A percentile compares a stretch with the other conserved stretches of the same genome.
Evolutionary conservation across 2,113 vertebrate genomes (phyloP).

Genomic region (Reinhardtius hippoglossoides): DNA sequence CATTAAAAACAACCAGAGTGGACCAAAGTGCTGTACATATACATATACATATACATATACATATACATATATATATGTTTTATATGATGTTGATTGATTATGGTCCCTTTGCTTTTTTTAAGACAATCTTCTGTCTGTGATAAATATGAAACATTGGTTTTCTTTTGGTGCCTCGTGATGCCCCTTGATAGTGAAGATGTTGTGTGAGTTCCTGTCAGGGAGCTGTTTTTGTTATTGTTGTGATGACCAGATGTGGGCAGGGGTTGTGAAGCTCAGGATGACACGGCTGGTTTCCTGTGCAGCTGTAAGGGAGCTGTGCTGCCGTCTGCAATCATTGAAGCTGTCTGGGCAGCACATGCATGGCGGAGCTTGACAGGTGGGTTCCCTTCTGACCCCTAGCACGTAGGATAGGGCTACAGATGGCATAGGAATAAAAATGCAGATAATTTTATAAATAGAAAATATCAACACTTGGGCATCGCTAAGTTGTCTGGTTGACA

Average conservation of each 20-base stretch:
- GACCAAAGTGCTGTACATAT: too few relatives aligned
- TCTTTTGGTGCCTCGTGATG: too few relatives aligned
- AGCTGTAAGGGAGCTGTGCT: constrained; percentile 47
- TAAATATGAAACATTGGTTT: not conserved
- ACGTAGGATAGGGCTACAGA: not conserved
- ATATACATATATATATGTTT: too few relatives aligned
- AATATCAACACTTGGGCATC: not conserved
- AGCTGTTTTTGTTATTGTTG: constrained; percentile 41
- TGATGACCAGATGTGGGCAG: constrained; percentile 34
- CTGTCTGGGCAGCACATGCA: constrained; percentile 29
- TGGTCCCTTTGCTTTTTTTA: not conserved
- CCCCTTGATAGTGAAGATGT: not conserved
- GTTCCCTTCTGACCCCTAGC: constrained; percentile 8
- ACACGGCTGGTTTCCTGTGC: constrained; percentile 63
- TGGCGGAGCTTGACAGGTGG: constrained; percentile 29
- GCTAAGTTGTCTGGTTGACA: not conserved
- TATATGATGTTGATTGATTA: too few relatives aligned
- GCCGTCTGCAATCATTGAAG: constrained; percentile 27
- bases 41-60: too few relatives aligned
- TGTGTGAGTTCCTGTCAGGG: not conserved
- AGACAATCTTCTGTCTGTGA: not conserved
- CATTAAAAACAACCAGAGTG: too few relatives aligned
- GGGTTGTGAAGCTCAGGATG: constrained; percentile 19
- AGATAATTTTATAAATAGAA: not conserved
- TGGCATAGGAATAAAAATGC: not conserved